phyloP scores from a whole-genome alignment of 2,113 vertebrate species.

The Nannobrachium achirus region DNA sequence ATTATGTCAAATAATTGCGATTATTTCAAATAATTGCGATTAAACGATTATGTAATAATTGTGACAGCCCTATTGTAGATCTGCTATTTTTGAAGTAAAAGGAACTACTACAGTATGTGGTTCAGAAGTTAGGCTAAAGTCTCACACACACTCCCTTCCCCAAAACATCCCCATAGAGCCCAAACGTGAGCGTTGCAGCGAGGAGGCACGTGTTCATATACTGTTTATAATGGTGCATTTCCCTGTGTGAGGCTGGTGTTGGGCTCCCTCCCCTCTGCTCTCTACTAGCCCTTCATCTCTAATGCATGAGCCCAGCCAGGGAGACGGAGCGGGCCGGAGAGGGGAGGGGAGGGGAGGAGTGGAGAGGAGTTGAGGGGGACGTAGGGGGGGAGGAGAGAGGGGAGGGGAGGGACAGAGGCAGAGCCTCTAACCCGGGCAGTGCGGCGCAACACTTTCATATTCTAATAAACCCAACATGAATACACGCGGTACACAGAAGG shows the following conservation, averaged over 20 bases:
- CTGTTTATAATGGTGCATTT: slow-evolving; percentile 70
- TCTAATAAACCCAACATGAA: slow-evolving; percentile 94
- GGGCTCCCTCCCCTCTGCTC: slow-evolving; percentile 62
- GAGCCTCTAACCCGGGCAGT: slow-evolving; percentile 71
- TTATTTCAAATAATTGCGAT: too few species aligned
- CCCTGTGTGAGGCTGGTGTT: slow-evolving; percentile 64
- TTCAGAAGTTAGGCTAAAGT: too few species aligned
- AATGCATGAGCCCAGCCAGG: slow-evolving; percentile 76
- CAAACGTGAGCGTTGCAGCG: background rate
- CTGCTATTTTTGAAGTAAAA: too few species aligned
- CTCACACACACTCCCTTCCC: too few species aligned
- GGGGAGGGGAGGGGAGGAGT: slow-evolving; percentile 14
- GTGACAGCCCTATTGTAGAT: too few species aligned
- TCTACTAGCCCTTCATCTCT: slow-evolving; percentile 76
- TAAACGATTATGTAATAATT: too few species aligned
- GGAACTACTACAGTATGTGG: too few species aligned
- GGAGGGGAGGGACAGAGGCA: slow-evolving; percentile 34
- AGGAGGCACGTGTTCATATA: slow-evolving; percentile 59
- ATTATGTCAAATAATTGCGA: too few species aligned
- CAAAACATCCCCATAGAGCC: too few species aligned
- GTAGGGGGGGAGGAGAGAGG: slow-evolving; percentile 13
- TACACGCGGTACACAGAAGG: slow-evolving; percentile 74
- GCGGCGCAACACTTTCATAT: slow-evolving; percentile 99
- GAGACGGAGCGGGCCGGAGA: slow-evolving; percentile 64
- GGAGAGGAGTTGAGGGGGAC: slow-evolving; percentile 53